A percentile compares a stretch with the other conserved stretches of the same genome.
These are phyloP conservation scores for Thunnus thynnus DNA, from an alignment of 2,113 vertebrate species.

Conservation along the genomic window DNA sequence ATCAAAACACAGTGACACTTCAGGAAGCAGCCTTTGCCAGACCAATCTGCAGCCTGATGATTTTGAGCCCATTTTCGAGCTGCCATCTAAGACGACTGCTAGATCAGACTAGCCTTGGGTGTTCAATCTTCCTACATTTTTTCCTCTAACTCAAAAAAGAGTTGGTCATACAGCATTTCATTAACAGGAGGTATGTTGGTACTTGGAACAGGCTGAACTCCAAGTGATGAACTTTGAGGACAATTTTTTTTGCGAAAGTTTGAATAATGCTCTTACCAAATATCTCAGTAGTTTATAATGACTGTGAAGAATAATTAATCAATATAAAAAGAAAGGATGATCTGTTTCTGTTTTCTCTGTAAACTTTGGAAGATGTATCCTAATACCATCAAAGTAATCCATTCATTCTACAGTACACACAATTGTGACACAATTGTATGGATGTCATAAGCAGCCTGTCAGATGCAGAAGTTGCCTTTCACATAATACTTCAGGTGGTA, in stretches of 20 bases:
- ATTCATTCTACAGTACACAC: not conserved
- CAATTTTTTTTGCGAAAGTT: too few species aligned
- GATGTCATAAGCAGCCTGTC: not conserved
- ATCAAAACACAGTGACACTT: slow-evolving; percentile 46
- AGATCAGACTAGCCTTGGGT: not conserved
- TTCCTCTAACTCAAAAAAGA: not conserved
- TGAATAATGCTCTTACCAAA: not conserved
- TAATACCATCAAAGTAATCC: not conserved
- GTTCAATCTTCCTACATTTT: not conserved
- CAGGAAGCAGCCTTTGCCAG: slow-evolving; percentile 34
- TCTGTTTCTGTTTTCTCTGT: too few species aligned
- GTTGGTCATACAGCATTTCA: not conserved
- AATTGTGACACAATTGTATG: not conserved
- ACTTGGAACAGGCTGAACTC: not conserved
- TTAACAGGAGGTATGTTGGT: not conserved
- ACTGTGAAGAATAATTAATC: not conserved
- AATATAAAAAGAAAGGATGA: not conserved
- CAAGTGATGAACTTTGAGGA: not conserved
- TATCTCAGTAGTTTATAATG: not conserved
- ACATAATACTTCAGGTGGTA: slow-evolving; percentile 10
- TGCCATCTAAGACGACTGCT: slow-evolving; percentile 2
- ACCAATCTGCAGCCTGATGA: slow-evolving; percentile 26
- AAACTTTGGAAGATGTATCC: too few species aligned
- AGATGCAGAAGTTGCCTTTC: not conserved
- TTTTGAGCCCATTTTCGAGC: slow-evolving; percentile 24